Conservation (phyloP, 2,113 vertebrate genomes). For the Proterorhinus semilunaris region DNA sequence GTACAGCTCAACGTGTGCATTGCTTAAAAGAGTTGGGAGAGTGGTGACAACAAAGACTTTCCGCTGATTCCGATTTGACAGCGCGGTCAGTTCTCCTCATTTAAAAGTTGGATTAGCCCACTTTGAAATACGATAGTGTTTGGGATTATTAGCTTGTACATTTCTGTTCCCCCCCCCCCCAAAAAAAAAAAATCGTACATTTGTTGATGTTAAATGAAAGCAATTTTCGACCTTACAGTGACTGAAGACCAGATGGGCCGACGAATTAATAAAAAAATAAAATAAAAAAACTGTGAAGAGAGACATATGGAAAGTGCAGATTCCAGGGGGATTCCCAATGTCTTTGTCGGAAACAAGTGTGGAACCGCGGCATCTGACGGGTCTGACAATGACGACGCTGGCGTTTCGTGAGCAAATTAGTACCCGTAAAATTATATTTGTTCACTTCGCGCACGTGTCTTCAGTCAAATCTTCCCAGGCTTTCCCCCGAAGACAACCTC, state of each 20-base stretch:
- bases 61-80: slow-evolving; percentile 11
- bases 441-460: slow-evolving; percentile 26
- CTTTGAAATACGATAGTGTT: slow-evolving; percentile 46
- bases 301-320: slow-evolving; percentile 56
- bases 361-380: slow-evolving; percentile 38
- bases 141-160: slow-evolving; percentile 49
- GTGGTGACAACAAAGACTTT: slow-evolving; percentile 2
- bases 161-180: slow-evolving; percentile 30
- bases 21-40: neutral
- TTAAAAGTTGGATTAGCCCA: slow-evolving; percentile 34
- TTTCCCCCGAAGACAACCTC: slow-evolving; percentile 31
- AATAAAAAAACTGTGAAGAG: slow-evolving; percentile 39
- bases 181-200: slow-evolving; percentile 13
- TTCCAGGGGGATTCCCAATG: slow-evolving; percentile 39
- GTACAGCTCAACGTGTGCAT: neutral
- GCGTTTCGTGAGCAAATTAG: slow-evolving; percentile 57
- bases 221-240: slow-evolving; percentile 59
- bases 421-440: slow-evolving; percentile 44
- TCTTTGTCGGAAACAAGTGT: slow-evolving; percentile 47
- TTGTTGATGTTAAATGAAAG: slow-evolving; percentile 55
- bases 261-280: slow-evolving; percentile 50
- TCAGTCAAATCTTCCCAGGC: slow-evolving; percentile 47
- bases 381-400: slow-evolving; percentile 31
- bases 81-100: slow-evolving; percentile 1
- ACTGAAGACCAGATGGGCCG: slow-evolving; percentile 61